Percentiles rank a stretch among this genome's conserved stretches.
These are phyloP conservation scores for Drosophila subpulchrella DNA, from an alignment of 1,140 invertebrate genomes.

Conservation along the genomic window DNA sequence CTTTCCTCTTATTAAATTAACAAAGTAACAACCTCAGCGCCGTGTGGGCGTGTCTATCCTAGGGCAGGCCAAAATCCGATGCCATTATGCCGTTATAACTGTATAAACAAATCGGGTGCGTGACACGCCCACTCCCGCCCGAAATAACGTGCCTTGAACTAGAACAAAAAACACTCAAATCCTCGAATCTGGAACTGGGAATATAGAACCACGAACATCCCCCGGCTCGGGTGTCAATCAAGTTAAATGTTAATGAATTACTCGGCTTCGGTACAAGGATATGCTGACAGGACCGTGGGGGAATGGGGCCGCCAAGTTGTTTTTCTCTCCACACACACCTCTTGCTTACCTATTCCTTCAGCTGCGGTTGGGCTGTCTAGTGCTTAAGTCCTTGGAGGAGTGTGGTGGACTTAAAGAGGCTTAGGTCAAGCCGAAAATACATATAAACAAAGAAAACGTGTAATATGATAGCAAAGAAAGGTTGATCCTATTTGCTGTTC, in stretches of 20 bases:
- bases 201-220: constrained; percentile 6
- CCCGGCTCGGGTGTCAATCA: constrained; percentile 69
- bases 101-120: constrained; percentile 73
- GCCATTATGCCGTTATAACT: constrained; percentile 78
- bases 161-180: constrained; percentile 16
- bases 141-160: constrained; percentile 51
- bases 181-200: background rate
- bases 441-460: background rate
- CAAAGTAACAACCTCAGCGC: constrained; percentile 65
- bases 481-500: background rate
- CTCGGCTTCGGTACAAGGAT: constrained; percentile 58
- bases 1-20: constrained; percentile 74
- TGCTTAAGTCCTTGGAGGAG: background rate
- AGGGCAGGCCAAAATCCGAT: constrained; percentile 63
- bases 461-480: background rate
- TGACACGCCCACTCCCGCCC: constrained; percentile 14
- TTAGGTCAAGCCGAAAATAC: background rate
- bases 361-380: constrained; percentile 18
- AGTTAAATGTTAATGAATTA: constrained; percentile 82
- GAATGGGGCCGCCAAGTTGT: constrained; percentile 63
- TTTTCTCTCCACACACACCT: constrained; percentile 47
- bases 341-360: constrained; percentile 17
- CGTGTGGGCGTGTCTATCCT: constrained; percentile 44
- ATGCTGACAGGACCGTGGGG: constrained; percentile 60
- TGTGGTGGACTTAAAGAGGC: background rate